Evolutionary conservation across 2,113 vertebrate genomes (phyloP), one percentile per base, ranked within the genome.

Genomic region (Oreochromis spilurus): DNA sequence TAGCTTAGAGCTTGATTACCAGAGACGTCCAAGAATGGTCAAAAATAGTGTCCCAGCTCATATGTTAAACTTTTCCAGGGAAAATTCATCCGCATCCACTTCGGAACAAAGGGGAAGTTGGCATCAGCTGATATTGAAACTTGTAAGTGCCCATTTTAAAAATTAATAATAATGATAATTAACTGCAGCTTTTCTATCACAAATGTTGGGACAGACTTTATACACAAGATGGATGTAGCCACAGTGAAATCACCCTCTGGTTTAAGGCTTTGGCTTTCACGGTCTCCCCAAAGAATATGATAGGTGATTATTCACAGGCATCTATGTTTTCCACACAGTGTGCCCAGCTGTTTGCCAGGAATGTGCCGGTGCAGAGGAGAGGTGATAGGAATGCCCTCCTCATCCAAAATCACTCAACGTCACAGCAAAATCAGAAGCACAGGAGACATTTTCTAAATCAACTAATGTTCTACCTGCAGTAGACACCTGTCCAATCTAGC

Each of bases 151-250:
- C 43, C 5, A 75, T 48, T 75, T 50, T 29, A 29, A 29, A 16
- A 29, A 24, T 48, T 48, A 34, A 62, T 4, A 31, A 58, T 31
- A 62, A 62, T 0, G 5, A 48, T 6, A 50, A 2, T 29, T 48
- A 75, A 31, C 24, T 50, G 70, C 24, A 75, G 43, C 21, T 75
- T 75, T 75, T 48, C 24, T 7, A 0, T 26, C 2, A 48, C 0
- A 0, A 7, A 1, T 10, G 0, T 0, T 16, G n/a, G 13, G 8
- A 26, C 38, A 26, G 67, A 45, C 38, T 17, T 70, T 4, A 24
- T 70, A 1, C n/a, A 26, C 26, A 40, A 26, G 12, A 16, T 70
- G n/a, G 38, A 3, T 11, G 0, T 60, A 6, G 1, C 9, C 29
- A 0, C 58, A 4, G 38, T 72, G 65, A 1, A 24, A 26, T 0